A percentile compares a stretch with the other conserved stretches of the same genome.
Conservation (phyloP, 2,888 invertebrate genomes). For the Chydorus sphaericus region DNA sequence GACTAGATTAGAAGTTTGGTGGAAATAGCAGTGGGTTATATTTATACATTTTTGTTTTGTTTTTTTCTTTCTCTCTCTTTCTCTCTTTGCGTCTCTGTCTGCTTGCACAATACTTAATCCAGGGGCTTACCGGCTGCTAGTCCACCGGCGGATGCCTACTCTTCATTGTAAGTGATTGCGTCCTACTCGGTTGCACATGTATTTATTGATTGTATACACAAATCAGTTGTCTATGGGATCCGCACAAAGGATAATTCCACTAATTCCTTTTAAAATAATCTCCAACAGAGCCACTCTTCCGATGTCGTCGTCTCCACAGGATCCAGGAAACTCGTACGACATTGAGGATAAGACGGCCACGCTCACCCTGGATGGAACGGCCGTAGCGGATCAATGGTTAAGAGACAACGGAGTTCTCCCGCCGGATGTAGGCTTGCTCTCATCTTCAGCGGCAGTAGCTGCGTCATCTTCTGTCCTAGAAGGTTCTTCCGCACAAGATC, state of each 20-base stretch:
- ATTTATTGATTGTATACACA: neutral
- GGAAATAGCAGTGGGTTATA: no score
- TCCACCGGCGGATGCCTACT: conserved; percentile 6
- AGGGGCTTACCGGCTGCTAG: conserved; percentile 8
- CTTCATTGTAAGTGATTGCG: conserved; percentile 3
- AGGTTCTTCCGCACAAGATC: neutral
- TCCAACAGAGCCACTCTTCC: conserved; percentile 1
- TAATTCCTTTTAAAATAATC: neutral
- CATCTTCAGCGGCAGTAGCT: no score
- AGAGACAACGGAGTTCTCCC: conserved; percentile 10
- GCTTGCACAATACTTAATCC: neutral
- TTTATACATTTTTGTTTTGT: no score
- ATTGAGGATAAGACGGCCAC: conserved; percentile 10
- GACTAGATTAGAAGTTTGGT: no score
- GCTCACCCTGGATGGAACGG: conserved; percentile 7
- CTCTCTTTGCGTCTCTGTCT: neutral
- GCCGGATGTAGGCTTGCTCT: neutral
- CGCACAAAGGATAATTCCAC: neutral
- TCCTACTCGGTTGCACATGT: neutral
- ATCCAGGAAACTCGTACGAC: neutral
- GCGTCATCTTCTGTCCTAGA: neutral
- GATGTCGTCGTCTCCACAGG: neutral
- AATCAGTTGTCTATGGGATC: neutral
- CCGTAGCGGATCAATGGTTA: conserved; percentile 11
- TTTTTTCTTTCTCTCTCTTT: conserved; percentile 7